These are phyloP conservation scores for Okapia johnstoni DNA, from an alignment of 2,113 vertebrate species.

Conservation along the genomic window DNA sequence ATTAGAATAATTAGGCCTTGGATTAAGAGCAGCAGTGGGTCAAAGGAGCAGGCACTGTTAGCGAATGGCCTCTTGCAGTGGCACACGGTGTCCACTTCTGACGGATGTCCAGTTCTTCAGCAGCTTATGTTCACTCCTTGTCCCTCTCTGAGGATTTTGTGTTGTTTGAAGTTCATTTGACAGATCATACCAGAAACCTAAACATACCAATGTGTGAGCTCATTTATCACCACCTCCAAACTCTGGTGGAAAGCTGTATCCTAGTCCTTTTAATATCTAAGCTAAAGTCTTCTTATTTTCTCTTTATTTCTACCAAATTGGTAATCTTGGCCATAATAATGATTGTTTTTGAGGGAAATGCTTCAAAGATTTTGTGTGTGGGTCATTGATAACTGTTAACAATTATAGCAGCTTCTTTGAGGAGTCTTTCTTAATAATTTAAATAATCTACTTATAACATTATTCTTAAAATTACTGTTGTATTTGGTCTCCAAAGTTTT, in stretches of 20 bases:
- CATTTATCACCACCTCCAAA: neutral
- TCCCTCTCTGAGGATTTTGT: neutral
- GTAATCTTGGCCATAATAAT: neutral
- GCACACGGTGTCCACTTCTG: neutral
- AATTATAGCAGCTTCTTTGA: neutral
- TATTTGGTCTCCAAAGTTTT: neutral
- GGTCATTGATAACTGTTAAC: neutral
- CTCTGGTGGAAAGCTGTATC: neutral
- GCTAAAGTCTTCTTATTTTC: neutral
- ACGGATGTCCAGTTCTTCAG: neutral
- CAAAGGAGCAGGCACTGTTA: neutral
- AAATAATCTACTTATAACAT: neutral
- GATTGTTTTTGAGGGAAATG: slow-evolving; percentile 14
- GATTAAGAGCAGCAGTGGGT: slow-evolving; percentile 5
- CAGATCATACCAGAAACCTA: neutral
- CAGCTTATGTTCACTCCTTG: neutral
- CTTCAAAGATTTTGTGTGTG: neutral
- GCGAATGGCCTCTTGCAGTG: neutral
- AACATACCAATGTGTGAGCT: neutral
- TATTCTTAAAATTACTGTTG: neutral
- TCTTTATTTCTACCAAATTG: neutral
- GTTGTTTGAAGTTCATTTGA: neutral
- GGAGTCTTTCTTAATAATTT: neutral
- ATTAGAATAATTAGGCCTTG: slow-evolving; percentile 65
- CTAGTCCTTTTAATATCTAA: neutral